These are phyloP conservation scores for Plutella xylostella DNA, from an alignment of 2,888 invertebrate species.

Conservation along the genomic window DNA sequence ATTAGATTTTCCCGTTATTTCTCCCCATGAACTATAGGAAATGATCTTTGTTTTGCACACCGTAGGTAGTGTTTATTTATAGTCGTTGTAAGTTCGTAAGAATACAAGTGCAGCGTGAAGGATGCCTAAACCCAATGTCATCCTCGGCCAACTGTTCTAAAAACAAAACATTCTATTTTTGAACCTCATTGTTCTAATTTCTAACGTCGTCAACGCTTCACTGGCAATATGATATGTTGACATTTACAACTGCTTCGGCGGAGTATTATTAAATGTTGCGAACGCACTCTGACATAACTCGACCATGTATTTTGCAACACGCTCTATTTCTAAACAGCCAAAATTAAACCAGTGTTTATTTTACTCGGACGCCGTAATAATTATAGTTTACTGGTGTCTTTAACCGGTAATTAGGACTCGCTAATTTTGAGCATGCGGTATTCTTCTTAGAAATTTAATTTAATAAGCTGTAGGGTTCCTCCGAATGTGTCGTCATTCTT, in stretches of 20 bases:
- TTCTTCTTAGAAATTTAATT: no score
- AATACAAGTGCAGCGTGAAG: no score
- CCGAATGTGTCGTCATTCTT: neutral
- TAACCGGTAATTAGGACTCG: slow-evolving; percentile 54
- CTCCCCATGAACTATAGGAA: no score
- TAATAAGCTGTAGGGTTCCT: neutral
- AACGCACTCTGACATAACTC: slow-evolving; percentile 56
- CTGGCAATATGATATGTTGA: neutral
- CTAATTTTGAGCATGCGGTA: neutral
- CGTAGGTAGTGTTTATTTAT: no score
- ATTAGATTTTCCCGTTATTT: no score
- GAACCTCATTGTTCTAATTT: no score
- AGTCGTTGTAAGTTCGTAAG: no score
- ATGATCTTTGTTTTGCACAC: no score
- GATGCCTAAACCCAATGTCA: no score
- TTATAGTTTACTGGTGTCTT: slow-evolving; percentile 53
- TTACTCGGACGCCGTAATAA: slow-evolving; percentile 38
- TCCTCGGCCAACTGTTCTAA: no score
- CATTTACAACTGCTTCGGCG: neutral
- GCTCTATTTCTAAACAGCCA: slow-evolving; percentile 50
- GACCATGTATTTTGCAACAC: slow-evolving; percentile 61
- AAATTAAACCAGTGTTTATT: slow-evolving; percentile 52
- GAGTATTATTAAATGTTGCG: neutral
- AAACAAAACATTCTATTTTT: no score
- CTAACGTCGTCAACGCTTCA: no score